A percentile compares a stretch with the other conserved stretches of the same genome.
phyloP scores from a whole-genome alignment of 2,888 invertebrate species.

The Hipparchia semele region DNA sequence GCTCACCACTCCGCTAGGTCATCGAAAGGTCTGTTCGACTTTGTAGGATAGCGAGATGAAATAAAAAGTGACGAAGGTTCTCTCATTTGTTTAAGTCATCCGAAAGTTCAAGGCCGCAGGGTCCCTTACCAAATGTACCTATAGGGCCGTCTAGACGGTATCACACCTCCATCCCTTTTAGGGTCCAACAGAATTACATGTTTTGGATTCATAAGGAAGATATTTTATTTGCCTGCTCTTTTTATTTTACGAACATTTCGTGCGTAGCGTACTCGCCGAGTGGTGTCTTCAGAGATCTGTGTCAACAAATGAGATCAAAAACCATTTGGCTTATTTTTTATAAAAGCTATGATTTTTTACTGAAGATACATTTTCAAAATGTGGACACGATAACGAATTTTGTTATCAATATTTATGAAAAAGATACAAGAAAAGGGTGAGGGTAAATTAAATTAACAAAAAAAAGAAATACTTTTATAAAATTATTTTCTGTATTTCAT shows the following conservation, averaged over 20 bases:
- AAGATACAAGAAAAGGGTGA: too few species aligned
- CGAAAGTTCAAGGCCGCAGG: constrained; percentile 77
- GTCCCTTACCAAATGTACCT: constrained; percentile 74
- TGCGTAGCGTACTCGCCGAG: too few species aligned
- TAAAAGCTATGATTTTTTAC: too few species aligned
- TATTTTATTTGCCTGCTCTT: constrained; percentile 22
- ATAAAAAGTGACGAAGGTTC: constrained; percentile 52
- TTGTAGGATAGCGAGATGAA: constrained; percentile 24
- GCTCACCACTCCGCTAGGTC: too few species aligned
- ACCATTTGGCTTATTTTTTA: too few species aligned
- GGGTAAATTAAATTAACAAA: too few species aligned
- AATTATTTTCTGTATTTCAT: too few species aligned
- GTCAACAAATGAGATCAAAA: not conserved
- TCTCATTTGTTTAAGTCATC: constrained; percentile 77
- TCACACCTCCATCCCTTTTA: constrained; percentile 77
- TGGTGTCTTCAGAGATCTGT: not conserved
- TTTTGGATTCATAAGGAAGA: constrained; percentile 50
- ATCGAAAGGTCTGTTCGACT: constrained; percentile 22
- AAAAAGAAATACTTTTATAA: too few species aligned
- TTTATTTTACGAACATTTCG: not conserved
- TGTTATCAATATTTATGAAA: too few species aligned
- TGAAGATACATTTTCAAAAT: too few species aligned
- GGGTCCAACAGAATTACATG: constrained; percentile 69
- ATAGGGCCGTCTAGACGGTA: constrained; percentile 79
- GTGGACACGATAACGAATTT: too few species aligned